These are phyloP conservation scores for Drosophila gaucha DNA, from an alignment of 2,888 invertebrate genomes.

Conservation along the genomic window DNA sequence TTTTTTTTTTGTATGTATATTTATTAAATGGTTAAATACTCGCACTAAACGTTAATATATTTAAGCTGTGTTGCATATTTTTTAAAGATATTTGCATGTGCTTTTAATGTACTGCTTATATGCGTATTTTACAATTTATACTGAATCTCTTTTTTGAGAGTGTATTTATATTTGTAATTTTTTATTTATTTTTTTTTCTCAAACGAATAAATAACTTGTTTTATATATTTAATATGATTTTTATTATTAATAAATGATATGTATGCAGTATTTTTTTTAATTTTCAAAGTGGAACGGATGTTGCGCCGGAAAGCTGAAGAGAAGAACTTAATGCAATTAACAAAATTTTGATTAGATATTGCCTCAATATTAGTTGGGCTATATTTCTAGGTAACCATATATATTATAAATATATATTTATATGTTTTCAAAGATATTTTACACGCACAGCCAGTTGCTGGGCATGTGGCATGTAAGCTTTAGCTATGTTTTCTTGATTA, in stretches of 20 bases:
- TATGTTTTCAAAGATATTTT: not conserved
- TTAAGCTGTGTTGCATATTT: slow-evolving; percentile 33
- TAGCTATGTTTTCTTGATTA: not conserved
- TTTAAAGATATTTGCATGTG: slow-evolving; percentile 12
- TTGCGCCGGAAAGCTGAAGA: slow-evolving; percentile 8
- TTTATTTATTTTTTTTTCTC: slow-evolving; percentile 35
- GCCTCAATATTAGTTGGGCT: not conserved
- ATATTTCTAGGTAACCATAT: not conserved
- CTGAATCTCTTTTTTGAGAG: slow-evolving; percentile 28
- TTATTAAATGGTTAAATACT: slow-evolving; percentile 38
- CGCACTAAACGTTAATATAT: slow-evolving; percentile 19
- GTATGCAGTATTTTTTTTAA: slow-evolving; percentile 23
- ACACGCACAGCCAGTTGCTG: slow-evolving; percentile 42
- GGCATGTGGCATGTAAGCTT: slow-evolving; percentile 36
- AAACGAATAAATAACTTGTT: slow-evolving; percentile 39
- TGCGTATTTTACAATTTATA: slow-evolving; percentile 39
- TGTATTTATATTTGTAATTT: slow-evolving; percentile 16
- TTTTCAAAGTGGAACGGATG: slow-evolving; percentile 10
- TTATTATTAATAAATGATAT: slow-evolving; percentile 51
- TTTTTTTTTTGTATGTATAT: slow-evolving; percentile 11
- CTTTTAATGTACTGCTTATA: slow-evolving; percentile 18
- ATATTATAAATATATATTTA: not conserved
- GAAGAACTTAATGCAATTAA: not conserved
- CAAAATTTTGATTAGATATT: not conserved
- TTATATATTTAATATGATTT: slow-evolving; percentile 33